A percentile compares a stretch with the other conserved stretches of the same genome.
Evolutionary conservation across 1,140 invertebrate species (phyloP).

Genomic region (Archivesica marissinica): DNA sequence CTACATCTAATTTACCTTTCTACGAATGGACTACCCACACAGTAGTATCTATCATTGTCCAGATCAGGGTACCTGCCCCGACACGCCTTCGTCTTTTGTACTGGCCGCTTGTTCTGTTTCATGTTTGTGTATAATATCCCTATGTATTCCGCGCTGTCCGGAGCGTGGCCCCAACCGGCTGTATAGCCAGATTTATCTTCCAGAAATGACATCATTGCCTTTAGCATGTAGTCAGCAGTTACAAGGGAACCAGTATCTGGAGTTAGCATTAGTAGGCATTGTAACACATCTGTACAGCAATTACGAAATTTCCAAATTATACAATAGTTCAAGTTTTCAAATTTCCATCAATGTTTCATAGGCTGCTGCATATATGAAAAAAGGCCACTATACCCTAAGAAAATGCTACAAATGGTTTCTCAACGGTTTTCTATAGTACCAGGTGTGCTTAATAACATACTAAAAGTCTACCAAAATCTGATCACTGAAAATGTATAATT

Average conservation of each 20-base stretch:
- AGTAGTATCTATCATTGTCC: slow-evolving; percentile 4
- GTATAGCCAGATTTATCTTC: not conserved
- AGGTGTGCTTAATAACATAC: too few relatives aligned
- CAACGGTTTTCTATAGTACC: too few relatives aligned
- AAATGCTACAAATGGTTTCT: too few relatives aligned
- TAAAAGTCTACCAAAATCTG: too few relatives aligned
- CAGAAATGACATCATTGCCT: not conserved
- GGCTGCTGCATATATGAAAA: too few relatives aligned
- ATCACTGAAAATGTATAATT: too few relatives aligned
- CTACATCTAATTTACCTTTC: not conserved
- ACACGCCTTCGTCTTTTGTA: not conserved
- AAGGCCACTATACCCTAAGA: too few relatives aligned
- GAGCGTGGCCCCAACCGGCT: slow-evolving; percentile 22
- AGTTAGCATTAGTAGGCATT: too few relatives aligned
- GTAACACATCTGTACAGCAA: too few relatives aligned
- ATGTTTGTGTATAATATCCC: not conserved
- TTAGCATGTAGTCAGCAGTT: not conserved
- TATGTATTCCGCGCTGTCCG: not conserved
- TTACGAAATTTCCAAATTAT: too few relatives aligned
- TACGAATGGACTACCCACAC: slow-evolving; percentile 6
- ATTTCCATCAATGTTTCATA: too few relatives aligned
- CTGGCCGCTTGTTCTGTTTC: not conserved
- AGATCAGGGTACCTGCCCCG: not conserved
- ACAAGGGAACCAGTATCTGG: not conserved
- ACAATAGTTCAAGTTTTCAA: too few relatives aligned